Percentiles rank a stretch among this genome's conserved stretches.
These are phyloP conservation scores for Anableps anableps DNA, from an alignment of 2,797 vertebrate species.

Conservation along the genomic window DNA sequence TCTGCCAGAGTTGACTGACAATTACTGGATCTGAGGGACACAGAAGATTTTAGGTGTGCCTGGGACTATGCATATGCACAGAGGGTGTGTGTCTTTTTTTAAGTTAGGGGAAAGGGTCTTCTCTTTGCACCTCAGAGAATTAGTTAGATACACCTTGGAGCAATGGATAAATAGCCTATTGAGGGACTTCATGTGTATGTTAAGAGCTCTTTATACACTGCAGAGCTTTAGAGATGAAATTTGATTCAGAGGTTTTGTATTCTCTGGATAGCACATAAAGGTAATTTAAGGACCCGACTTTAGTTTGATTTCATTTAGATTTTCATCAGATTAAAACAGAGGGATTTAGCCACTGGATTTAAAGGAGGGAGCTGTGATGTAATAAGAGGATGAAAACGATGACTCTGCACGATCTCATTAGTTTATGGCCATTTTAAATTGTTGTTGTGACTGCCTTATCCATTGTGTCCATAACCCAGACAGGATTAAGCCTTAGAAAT, in stretches of 20 bases:
- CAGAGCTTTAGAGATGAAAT: conserved; percentile 68
- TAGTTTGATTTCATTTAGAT: conserved; percentile 52
- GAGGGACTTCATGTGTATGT: conserved; percentile 66
- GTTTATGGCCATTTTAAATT: not conserved
- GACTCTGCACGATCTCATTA: conserved; percentile 14
- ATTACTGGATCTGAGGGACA: conserved; percentile 59
- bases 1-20: conserved; percentile 32
- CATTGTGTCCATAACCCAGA: conserved; percentile 6
- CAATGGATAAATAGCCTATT: conserved; percentile 69
- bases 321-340: conserved; percentile 38
- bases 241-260: conserved; percentile 73
- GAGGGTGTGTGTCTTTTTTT: not conserved
- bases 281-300: conserved; percentile 74
- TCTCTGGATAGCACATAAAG: conserved; percentile 62
- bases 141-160: conserved; percentile 70
- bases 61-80: not conserved
- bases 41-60: conserved; percentile 48
- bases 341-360: conserved; percentile 36
- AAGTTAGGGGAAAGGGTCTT: conserved; percentile 46
- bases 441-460: not conserved
- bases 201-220: conserved; percentile 68
- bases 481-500: not conserved
- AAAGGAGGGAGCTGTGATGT: conserved; percentile 19
- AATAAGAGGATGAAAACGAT: conserved; percentile 37
- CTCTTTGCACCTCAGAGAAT: conserved; percentile 70